phyloP scores from a whole-genome alignment of 2,888 invertebrate genomes.

The Cephus runcator region DNA sequence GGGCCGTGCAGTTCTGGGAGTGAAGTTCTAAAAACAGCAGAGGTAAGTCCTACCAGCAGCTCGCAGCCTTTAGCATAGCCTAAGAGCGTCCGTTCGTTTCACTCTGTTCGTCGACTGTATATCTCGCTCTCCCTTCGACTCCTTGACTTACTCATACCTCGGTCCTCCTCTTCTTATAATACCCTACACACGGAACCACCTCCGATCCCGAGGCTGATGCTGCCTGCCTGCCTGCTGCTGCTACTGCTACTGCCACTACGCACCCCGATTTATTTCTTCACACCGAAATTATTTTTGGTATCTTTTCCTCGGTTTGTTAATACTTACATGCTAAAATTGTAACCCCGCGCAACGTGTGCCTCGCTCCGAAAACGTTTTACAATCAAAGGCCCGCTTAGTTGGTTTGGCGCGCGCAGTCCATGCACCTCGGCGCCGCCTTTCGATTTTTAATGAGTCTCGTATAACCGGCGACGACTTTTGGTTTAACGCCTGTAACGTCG shows the following conservation, averaged over 20 bases:
- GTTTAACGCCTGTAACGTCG: too few relatives aligned
- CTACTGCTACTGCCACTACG: slow-evolving; percentile 23
- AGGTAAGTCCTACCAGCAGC: slow-evolving; percentile 59
- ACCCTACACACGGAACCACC: slow-evolving; percentile 11
- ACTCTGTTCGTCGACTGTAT: slow-evolving; percentile 10
- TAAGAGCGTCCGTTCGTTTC: slow-evolving; percentile 10
- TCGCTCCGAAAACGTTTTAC: slow-evolving; percentile 39
- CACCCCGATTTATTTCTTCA: slow-evolving; percentile 60
- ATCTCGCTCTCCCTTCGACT: slow-evolving; percentile 23
- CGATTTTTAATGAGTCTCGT: background rate
- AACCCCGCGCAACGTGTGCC: slow-evolving; percentile 28
- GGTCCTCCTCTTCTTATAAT: slow-evolving; percentile 22
- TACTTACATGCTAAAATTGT: slow-evolving; percentile 47
- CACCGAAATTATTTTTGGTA: slow-evolving; percentile 64
- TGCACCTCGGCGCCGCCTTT: slow-evolving; percentile 27
- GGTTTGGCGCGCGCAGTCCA: slow-evolving; percentile 36
- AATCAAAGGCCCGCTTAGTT: slow-evolving; percentile 44
- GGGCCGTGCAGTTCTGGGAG: slow-evolving; percentile 64
- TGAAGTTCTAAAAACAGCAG: slow-evolving; percentile 66
- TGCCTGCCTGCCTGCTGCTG: slow-evolving; percentile 15
- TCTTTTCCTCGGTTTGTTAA: slow-evolving; percentile 63
- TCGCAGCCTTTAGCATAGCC: slow-evolving; percentile 29
- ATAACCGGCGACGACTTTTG: too few relatives aligned
- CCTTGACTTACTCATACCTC: slow-evolving; percentile 21
- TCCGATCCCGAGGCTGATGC: slow-evolving; percentile 16